Conservation (phyloP, 2,113 vertebrate genomes). For the Platysteira castanea region DNA sequence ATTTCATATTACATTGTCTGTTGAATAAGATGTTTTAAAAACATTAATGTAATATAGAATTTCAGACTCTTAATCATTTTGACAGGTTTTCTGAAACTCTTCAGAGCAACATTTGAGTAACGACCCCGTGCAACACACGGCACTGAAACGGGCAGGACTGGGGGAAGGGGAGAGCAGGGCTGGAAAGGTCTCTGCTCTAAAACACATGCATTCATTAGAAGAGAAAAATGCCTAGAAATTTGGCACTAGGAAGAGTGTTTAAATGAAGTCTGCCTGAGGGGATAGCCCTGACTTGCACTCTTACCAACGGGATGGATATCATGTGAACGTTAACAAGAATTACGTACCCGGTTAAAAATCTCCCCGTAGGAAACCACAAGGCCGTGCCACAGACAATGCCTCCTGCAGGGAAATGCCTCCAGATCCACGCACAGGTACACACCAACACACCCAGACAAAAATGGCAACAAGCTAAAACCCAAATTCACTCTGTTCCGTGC, state of each 20-base stretch:
- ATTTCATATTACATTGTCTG: slow-evolving; percentile 53
- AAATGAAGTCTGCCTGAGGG: slow-evolving; percentile 44
- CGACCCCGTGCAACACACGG: neutral
- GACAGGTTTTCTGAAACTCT: slow-evolving; percentile 56
- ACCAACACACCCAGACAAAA: neutral
- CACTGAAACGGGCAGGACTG: neutral
- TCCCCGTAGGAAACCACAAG: neutral
- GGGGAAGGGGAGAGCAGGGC: neutral
- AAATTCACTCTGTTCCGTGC: rapidly evolving
- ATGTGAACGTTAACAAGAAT: slow-evolving; percentile 29
- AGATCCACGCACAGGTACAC: rapidly evolving
- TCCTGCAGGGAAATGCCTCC: neutral
- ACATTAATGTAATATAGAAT: slow-evolving; percentile 55
- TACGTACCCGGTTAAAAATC: slow-evolving; percentile 24
- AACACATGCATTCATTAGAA: slow-evolving; percentile 40
- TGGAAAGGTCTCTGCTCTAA: slow-evolving; percentile 15
- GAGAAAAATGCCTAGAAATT: slow-evolving; percentile 40
- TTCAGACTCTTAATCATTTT: slow-evolving; percentile 66
- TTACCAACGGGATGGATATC: slow-evolving; percentile 19
- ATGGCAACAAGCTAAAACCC: rapidly evolving
- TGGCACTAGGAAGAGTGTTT: slow-evolving; percentile 35
- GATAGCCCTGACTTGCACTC: slow-evolving; percentile 49
- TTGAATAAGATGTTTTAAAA: slow-evolving; percentile 54
- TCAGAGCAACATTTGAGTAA: slow-evolving; percentile 3
- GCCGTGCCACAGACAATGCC: neutral